Evolutionary conservation across 1,140 invertebrate species (phyloP).

Genomic region (Zophobas morio): DNA sequence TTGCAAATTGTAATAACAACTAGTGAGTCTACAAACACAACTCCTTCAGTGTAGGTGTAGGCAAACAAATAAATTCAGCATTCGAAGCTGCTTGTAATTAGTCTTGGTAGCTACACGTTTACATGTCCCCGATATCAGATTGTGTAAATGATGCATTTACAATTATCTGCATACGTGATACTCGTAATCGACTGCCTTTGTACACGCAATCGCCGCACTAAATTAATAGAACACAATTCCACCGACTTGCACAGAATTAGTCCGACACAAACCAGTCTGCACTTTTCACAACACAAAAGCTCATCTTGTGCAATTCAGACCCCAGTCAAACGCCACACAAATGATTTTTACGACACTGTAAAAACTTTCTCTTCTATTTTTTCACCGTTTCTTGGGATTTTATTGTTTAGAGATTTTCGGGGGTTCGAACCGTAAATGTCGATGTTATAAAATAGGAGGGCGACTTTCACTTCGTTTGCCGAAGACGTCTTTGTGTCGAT

Average conservation of each 20-base stretch:
- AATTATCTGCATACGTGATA: constrained; percentile 59
- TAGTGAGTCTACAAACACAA: constrained; percentile 39
- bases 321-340: constrained; percentile 21
- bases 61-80: constrained; percentile 47
- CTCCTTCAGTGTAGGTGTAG: constrained; percentile 44
- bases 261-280: background rate
- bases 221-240: constrained; percentile 46
- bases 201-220: constrained; percentile 49
- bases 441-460: constrained; percentile 47
- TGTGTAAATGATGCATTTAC: constrained; percentile 57
- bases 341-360: constrained; percentile 45
- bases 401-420: constrained; percentile 43
- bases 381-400: constrained; percentile 41
- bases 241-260: background rate
- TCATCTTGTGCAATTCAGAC: constrained; percentile 16
- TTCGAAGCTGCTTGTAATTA: constrained; percentile 51
- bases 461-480: constrained; percentile 51
- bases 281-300: constrained; percentile 2
- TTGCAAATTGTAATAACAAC: constrained; percentile 46
- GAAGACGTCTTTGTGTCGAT: background rate
- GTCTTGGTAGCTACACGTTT: constrained; percentile 54
- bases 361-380: constrained; percentile 55
- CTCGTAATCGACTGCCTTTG: constrained; percentile 48
- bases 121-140: constrained; percentile 58
- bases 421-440: constrained; percentile 24